Base-by-base conservation (phyloP, 1,140 invertebrate species). In the Aphelenchoides besseyi region DNA sequence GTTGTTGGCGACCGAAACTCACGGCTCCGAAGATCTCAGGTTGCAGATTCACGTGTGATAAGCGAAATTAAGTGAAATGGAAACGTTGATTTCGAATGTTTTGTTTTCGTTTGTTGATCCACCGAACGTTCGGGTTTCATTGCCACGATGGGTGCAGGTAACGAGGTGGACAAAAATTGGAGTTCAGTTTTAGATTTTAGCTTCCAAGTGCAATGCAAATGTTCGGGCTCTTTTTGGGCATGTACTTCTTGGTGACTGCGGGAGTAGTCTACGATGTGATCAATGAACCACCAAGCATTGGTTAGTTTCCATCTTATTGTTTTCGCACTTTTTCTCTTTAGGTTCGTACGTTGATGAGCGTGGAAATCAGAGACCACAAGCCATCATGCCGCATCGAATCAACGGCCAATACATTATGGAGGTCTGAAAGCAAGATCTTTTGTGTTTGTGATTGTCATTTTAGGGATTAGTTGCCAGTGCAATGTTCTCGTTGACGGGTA, bases 171-270 rank as follows among this genome's bases (percentile, higher is more conserved):
- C n/a, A n/a, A n/a, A n/a, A n/a, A n/a, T n/a, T 9, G 8, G n/a
- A 59, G 8, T 73, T 48, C 28, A 9, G 5, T 52, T 71, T 9
- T 8, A 8, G 9, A n/a, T n/a, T 62, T 66, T 66, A 91, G 52
- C 89, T 92, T 86, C 95, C 95, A 0, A 95, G 92, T 57, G 90
- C 94, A 28, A 97, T 96, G 92, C 89, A 91, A 71, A 91, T 95
- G 70, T 97, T 95, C 86, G 89, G 91, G 12, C 86, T 94, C 62
- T 90, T 97, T 37, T 86, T 98, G 37, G 86, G 93, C 26, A 96
- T 95, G 1, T 98, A 98, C 86, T 98, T 98, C 87, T 87, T 98
- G 73, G 94, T 98, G 41, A 97, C 94, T 66, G 95, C 94, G 89
- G 95, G 94, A 95, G 88, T 89, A 86, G 81, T 75, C 68, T 79